These are phyloP conservation scores for Matsumyia berberina DNA, from an alignment of 2,888 invertebrate species.

Conservation along the genomic window DNA sequence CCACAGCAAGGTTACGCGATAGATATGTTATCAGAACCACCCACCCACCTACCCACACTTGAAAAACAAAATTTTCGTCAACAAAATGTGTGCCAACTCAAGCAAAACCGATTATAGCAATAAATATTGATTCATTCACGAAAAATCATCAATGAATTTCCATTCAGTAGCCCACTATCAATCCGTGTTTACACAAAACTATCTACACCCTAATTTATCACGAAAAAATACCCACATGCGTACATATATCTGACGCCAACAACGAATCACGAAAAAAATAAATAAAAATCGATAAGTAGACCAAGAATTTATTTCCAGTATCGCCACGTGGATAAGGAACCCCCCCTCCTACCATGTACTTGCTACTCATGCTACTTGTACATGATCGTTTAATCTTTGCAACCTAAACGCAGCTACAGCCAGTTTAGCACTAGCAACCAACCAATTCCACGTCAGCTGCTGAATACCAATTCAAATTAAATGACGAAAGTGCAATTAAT, in stretches of 20 bases:
- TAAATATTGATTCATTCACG: background rate
- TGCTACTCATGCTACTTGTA: conserved; percentile 4
- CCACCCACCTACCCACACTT: too few relatives aligned
- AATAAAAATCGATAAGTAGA: background rate
- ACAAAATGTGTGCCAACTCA: too few relatives aligned
- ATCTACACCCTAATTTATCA: background rate
- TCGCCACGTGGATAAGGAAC: background rate
- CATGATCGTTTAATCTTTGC: conserved; percentile 45
- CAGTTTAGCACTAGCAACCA: too few relatives aligned
- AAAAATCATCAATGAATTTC: background rate
- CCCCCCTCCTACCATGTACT: background rate
- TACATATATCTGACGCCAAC: background rate
- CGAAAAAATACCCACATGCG: background rate
- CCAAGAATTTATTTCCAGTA: background rate
- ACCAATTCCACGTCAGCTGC: conserved; percentile 12
- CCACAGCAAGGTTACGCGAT: too few relatives aligned
- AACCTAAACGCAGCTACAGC: too few relatives aligned
- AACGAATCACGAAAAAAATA: background rate
- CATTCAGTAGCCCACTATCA: background rate
- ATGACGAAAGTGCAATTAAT: conserved; percentile 63
- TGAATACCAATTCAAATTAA: conserved; percentile 37
- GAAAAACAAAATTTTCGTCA: too few relatives aligned
- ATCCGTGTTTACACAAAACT: background rate
- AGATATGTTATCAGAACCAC: too few relatives aligned
- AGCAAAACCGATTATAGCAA: too few relatives aligned